phyloP scores from a whole-genome alignment of 2,113 vertebrate genomes.

The Xerus inauris region DNA sequence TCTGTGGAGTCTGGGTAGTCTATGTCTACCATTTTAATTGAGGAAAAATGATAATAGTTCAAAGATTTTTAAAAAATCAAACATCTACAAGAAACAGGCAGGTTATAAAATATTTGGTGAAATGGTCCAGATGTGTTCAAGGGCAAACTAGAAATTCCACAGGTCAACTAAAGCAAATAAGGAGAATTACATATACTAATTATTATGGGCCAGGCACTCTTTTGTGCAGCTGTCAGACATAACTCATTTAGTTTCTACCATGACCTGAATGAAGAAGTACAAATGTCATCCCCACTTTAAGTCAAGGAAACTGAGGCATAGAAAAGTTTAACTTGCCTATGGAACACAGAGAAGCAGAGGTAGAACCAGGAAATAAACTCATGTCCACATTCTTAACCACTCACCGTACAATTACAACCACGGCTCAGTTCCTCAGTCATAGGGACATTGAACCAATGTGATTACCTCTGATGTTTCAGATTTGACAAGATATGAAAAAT shows the following conservation, averaged over 20 bases:
- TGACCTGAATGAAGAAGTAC: background rate
- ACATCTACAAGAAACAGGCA: background rate
- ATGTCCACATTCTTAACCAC: fast-evolving
- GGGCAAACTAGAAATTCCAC: background rate
- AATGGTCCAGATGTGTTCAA: background rate
- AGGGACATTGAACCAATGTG: background rate
- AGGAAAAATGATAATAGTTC: background rate
- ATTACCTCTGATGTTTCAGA: background rate
- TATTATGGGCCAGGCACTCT: background rate
- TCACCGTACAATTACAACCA: fast-evolving
- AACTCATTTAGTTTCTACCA: background rate
- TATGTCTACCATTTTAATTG: background rate
- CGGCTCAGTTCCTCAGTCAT: background rate
- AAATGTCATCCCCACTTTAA: background rate
- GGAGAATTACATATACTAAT: background rate
- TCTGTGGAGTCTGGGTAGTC: background rate
- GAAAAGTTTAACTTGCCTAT: background rate
- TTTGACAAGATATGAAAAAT: background rate
- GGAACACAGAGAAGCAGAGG: background rate
- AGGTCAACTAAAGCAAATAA: fast-evolving
- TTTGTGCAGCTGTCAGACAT: background rate
- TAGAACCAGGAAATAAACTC: background rate
- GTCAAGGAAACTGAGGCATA: background rate
- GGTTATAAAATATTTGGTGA: background rate
- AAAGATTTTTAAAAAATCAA: background rate